Conservation (phyloP, 92 coral and sea anemone genomes). For the Epizoanthus illoricatus region DNA sequence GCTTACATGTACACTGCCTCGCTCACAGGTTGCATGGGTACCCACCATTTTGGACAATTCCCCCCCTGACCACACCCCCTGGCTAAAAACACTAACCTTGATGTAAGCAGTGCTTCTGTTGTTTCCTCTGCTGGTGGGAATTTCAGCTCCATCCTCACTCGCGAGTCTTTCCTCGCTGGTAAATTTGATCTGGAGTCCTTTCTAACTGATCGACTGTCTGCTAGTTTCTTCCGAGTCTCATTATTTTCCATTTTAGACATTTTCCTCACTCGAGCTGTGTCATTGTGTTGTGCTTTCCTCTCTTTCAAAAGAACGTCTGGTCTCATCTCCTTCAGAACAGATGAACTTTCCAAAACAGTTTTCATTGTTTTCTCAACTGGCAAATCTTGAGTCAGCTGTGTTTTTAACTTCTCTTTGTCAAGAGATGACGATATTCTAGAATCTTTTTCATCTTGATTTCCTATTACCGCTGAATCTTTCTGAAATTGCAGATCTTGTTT, state of each 20-base stretch:
- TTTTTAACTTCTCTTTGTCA: constrained; percentile 9
- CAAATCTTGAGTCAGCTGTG: constrained; percentile 17
- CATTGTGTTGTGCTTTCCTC: not conserved
- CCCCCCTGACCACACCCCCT: no score
- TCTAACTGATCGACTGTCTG: not conserved
- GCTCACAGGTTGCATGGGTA: no score
- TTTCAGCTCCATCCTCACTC: constrained; percentile 3
- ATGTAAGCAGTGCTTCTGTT: not conserved
- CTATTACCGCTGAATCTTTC: not conserved
- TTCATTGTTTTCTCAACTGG: not conserved
- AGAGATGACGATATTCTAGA: not conserved
- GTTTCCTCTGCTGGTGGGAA: not conserved
- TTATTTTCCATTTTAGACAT: constrained; percentile 9
- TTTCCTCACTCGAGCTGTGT: constrained; percentile 7
- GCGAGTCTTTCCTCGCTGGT: constrained; percentile 17
- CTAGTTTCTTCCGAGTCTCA: constrained; percentile 21
- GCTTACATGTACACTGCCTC: no score
- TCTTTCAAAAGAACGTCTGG: not conserved
- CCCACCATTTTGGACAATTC: no score
- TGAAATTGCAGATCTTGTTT: not conserved
- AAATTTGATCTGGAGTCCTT: constrained; percentile 1
- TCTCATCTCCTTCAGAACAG: not conserved
- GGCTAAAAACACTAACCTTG: constrained; percentile 8
- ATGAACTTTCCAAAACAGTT: not conserved
- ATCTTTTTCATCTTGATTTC: not conserved